These are phyloP conservation scores for Trachymyrmex septentrionalis DNA, from an alignment of 1,140 invertebrate genomes.

Conservation along the genomic window DNA sequence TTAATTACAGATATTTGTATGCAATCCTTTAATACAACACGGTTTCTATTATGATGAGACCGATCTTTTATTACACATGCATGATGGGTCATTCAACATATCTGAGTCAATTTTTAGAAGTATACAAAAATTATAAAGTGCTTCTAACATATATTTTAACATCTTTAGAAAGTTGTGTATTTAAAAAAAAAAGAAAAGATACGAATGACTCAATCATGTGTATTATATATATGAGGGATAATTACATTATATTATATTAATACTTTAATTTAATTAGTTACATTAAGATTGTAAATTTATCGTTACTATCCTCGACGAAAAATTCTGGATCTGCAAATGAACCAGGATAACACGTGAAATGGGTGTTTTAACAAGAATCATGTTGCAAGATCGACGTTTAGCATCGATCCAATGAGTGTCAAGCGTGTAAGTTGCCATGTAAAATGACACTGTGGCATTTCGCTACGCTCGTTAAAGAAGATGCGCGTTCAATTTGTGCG, in stretches of 20 bases:
- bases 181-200: no score
- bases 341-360: not conserved
- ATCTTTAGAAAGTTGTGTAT: no score
- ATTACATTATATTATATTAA: no score
- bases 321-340: conserved; percentile 7
- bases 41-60: no score
- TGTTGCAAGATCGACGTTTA: conserved; percentile 31
- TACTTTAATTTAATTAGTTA: not conserved
- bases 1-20: not conserved
- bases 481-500: conserved; percentile 19
- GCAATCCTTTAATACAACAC: no score
- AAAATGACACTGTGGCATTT: conserved; percentile 69
- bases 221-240: no score
- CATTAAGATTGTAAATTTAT: conserved; percentile 6
- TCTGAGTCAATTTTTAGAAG: no score
- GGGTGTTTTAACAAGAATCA: conserved; percentile 34
- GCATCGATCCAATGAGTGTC: not conserved
- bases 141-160: no score
- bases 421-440: conserved; percentile 56
- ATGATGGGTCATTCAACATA: no score
- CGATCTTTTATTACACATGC: no score
- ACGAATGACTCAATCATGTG: no score
- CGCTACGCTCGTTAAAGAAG: conserved; percentile 45
- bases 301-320: not conserved
- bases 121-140: no score